Conservation (phyloP, 2,888 invertebrate genomes). For the Eupithecia subfuscata region DNA sequence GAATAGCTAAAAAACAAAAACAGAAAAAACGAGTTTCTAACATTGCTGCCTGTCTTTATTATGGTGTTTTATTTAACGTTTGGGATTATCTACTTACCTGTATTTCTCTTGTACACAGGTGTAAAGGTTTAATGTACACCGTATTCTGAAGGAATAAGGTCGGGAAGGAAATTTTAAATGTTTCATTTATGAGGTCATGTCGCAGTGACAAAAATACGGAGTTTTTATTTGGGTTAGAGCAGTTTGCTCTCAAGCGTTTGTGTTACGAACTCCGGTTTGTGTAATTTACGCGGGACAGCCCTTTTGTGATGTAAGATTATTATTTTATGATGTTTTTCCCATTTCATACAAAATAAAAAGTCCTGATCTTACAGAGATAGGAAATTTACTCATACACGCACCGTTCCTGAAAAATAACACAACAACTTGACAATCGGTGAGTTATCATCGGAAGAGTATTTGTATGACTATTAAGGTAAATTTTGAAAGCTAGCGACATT, state of each 20-base stretch:
- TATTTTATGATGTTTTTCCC: conserved; percentile 3
- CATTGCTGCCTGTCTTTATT: conserved; percentile 57
- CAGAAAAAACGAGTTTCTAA: conserved; percentile 54
- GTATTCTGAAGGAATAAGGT: conserved; percentile 20
- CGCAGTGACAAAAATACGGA: conserved; percentile 42
- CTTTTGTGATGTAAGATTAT: conserved; percentile 9
- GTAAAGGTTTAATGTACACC: conserved; percentile 31
- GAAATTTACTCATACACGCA: background rate
- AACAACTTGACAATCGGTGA: background rate
- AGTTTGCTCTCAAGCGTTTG: conserved; percentile 26
- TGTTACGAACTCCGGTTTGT: conserved; percentile 25
- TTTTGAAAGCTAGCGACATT: too few relatives aligned
- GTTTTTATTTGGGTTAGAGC: conserved; percentile 38
- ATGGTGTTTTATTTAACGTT: conserved; percentile 59
- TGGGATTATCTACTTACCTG: conserved; percentile 50
- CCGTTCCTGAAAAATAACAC: background rate
- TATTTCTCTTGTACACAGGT: conserved; percentile 38
- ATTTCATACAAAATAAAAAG: background rate
- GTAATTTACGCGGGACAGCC: conserved; percentile 17
- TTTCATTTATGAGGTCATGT: conserved; percentile 45
- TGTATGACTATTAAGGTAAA: too few relatives aligned
- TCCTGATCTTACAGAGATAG: background rate
- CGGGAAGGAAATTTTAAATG: conserved; percentile 18
- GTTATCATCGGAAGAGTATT: background rate
- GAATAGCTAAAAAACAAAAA: conserved; percentile 55